Conservation (phyloP, 2,113 vertebrate species). For the Chloebia gouldiae region DNA sequence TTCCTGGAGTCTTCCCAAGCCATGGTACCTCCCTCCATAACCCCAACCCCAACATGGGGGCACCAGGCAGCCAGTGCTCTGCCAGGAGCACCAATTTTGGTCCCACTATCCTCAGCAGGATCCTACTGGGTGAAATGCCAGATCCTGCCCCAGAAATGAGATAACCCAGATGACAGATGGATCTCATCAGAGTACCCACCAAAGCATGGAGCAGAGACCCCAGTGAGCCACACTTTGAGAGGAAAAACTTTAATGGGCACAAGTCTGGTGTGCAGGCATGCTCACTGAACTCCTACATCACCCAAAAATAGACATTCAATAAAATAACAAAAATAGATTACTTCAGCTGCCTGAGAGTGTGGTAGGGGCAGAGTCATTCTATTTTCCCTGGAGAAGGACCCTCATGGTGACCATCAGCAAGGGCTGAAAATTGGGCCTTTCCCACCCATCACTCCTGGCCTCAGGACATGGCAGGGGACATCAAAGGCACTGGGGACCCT, state of each 20-base stretch:
- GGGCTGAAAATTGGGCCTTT: background rate
- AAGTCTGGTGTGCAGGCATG: background rate
- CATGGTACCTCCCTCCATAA: background rate
- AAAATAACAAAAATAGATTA: slow-evolving; percentile 44
- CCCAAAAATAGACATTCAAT: background rate
- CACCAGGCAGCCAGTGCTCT: background rate
- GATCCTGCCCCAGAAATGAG: background rate
- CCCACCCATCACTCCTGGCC: background rate
- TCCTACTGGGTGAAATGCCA: background rate
- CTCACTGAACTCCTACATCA: background rate
- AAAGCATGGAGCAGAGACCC: rapidly evolving
- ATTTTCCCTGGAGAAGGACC: background rate
- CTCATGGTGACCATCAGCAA: background rate
- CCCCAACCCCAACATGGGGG: rapidly evolving
- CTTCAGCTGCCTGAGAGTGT: background rate
- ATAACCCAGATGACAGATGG: background rate
- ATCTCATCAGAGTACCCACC: rapidly evolving
- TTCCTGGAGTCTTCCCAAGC: background rate
- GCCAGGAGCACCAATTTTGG: rapidly evolving
- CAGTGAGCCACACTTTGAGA: rapidly evolving
- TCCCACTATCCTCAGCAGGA: background rate
- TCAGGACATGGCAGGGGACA: rapidly evolving
- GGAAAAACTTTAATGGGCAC: slow-evolving; percentile 40
- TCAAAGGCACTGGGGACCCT: background rate
- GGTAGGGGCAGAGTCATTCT: rapidly evolving